Evolutionary conservation across 2,888 invertebrate species (phyloP), one percentile per base, ranked within the genome.

Genomic region (Agrypnus murinus): DNA sequence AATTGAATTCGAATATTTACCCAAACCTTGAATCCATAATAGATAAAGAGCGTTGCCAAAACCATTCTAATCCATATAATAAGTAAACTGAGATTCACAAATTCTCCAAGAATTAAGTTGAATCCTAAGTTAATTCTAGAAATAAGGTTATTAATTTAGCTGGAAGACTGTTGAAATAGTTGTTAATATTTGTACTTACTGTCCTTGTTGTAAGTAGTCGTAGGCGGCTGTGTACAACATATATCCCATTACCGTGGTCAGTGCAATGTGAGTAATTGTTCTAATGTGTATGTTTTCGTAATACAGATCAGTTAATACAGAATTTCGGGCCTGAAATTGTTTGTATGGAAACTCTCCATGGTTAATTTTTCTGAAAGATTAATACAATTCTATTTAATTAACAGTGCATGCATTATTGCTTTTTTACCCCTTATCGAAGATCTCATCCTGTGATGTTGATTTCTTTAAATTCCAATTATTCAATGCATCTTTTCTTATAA

Each of bases 241-340:
- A 73, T 95, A 87, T 36, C 92, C 86, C 60, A 95, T 87, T 34
- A 96, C 86, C 75, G 93, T 92, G 12, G 92, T 93, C 53, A 93
- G 89, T 84, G 95, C 96, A 75, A 96, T 92, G 82, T 96, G 92
- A 83, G 95, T 95, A 75, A 97, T 91, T 1, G 95, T 92, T 77
- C 90, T 89, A 78, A 97, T 92, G 84, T 96, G 95, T 59, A 91
- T 89, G 58, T 92, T 90, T 81, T 92, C 89, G n/a, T n/a, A n/a
- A 77, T 94, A 89, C 17, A 97, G 87, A 71, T 93, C 93, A 0
- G 94, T 95, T 64, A 96, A 86, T 10, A 93, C 87, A 0, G 96
- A 96, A 81, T 93, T 92, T 73, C 95, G 87, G 4, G 88, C 83
- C n/a, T 88, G 81, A 81, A 95, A 96, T 69, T 89, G 86, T 81